These are phyloP conservation scores for Channa maculata DNA, from an alignment of 2,113 vertebrate species.

Conservation along the genomic window DNA sequence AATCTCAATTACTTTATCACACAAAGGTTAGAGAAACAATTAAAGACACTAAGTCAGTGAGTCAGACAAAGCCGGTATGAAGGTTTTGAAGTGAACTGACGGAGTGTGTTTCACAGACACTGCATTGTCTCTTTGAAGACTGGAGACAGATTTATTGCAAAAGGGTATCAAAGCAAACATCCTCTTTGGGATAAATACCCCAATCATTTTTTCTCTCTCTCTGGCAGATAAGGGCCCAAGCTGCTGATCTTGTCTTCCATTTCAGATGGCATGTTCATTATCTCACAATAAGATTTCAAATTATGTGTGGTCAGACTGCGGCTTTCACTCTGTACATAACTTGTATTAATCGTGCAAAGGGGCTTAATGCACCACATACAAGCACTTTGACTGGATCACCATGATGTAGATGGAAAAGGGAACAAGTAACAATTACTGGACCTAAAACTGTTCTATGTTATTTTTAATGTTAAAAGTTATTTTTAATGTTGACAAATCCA, in stretches of 20 bases:
- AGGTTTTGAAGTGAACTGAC: slow-evolving; percentile 48
- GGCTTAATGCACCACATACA: no score
- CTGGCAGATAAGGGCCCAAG: slow-evolving; percentile 50
- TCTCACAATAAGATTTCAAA: slow-evolving; percentile 24
- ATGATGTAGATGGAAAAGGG: no score
- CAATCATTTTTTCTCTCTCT: slow-evolving; percentile 28
- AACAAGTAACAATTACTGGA: no score
- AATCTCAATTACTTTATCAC: slow-evolving; percentile 47
- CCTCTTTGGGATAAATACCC: slow-evolving; percentile 68
- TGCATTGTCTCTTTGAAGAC: slow-evolving; percentile 66
- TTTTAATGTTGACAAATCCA: no score
- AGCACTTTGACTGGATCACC: no score
- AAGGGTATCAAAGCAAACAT: slow-evolving; percentile 66
- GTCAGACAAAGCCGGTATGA: slow-evolving; percentile 43
- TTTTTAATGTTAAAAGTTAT: no score
- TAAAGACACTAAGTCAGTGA: slow-evolving; percentile 45
- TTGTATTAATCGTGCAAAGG: slow-evolving; percentile 23
- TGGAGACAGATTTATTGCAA: slow-evolving; percentile 65
- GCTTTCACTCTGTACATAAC: not conserved
- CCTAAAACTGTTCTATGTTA: no score
- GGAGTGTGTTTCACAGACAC: slow-evolving; percentile 55
- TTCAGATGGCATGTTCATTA: slow-evolving; percentile 32
- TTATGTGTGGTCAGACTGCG: slow-evolving; percentile 3
- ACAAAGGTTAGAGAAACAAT: slow-evolving; percentile 51
- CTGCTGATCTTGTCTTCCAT: slow-evolving; percentile 31